Evolutionary conservation across 2,888 invertebrate species (phyloP).

Genomic region (Xanthostigma xanthostigma): DNA sequence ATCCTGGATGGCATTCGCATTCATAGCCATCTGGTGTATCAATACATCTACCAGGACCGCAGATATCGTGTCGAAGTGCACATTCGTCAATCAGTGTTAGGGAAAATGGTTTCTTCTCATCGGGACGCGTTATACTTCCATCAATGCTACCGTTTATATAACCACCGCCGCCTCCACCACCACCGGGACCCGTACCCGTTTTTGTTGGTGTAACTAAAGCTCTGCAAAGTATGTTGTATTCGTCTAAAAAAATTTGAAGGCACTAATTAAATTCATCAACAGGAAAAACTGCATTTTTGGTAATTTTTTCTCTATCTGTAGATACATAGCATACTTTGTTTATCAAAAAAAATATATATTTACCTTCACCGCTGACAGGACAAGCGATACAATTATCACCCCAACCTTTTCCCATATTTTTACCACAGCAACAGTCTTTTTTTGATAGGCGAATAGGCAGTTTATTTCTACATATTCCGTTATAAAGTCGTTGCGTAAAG

Average conservation of each 20-base stretch:
- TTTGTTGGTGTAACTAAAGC: too few species aligned
- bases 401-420: slow-evolving; percentile 79
- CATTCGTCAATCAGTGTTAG: slow-evolving; percentile 50
- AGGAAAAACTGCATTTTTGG: neutral
- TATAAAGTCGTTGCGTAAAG: slow-evolving; percentile 49
- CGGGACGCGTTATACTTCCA: neutral
- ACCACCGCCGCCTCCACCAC: slow-evolving; percentile 13
- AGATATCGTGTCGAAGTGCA: slow-evolving; percentile 56
- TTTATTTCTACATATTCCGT: slow-evolving; percentile 54
- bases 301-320: neutral
- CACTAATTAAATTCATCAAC: slow-evolving; percentile 11
- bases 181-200: slow-evolving; percentile 11
- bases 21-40: slow-evolving; percentile 63
- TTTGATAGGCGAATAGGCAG: slow-evolving; percentile 57
- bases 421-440: slow-evolving; percentile 74
- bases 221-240: slow-evolving; percentile 41
- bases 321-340: neutral
- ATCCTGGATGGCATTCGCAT: slow-evolving; percentile 65
- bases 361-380: slow-evolving; percentile 43
- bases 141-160: slow-evolving; percentile 8
- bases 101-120: neutral
- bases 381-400: slow-evolving; percentile 63
- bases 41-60: slow-evolving; percentile 57
- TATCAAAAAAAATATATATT: slow-evolving; percentile 3
- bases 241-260: slow-evolving; percentile 29